Percentiles rank a stretch among this genome's conserved stretches.
phyloP scores from a whole-genome alignment of 2,113 vertebrate species.

The Phalacrocorax brasilianus region DNA sequence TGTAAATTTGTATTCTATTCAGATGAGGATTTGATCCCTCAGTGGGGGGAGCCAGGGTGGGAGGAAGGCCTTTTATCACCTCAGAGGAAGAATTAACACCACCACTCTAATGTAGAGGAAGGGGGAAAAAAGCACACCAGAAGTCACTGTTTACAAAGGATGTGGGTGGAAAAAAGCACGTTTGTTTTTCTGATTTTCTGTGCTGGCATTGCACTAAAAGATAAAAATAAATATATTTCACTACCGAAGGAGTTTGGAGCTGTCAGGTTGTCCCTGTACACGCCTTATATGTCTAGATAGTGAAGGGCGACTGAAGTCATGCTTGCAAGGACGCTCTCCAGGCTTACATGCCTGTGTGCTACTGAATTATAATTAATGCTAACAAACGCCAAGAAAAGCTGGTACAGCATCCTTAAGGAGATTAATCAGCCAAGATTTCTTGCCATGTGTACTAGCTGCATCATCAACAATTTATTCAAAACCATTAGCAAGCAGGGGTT shows the following conservation, averaged over 20 bases:
- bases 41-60: no score
- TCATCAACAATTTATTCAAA: neutral
- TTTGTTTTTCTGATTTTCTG: slow-evolving; percentile 24
- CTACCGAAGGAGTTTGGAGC: neutral
- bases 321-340: neutral
- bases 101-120: neutral
- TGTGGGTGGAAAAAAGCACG: neutral
- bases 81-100: slow-evolving; percentile 30
- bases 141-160: slow-evolving; percentile 27
- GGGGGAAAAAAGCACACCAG: neutral
- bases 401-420: neutral
- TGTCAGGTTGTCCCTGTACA: neutral
- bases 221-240: neutral
- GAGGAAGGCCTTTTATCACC: neutral
- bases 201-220: neutral
- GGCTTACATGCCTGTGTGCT: neutral
- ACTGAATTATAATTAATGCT: neutral
- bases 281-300: neutral
- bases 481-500: neutral
- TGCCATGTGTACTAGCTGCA: neutral
- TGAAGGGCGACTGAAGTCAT: neutral
- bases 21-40: slow-evolving; percentile 30
- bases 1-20: slow-evolving; percentile 2
- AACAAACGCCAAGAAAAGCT: neutral
- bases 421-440: neutral